Percentiles rank a stretch among this genome's conserved stretches.
Conservation (phyloP, 2,888 invertebrate species). For the Gisinianus flammeolus region DNA sequence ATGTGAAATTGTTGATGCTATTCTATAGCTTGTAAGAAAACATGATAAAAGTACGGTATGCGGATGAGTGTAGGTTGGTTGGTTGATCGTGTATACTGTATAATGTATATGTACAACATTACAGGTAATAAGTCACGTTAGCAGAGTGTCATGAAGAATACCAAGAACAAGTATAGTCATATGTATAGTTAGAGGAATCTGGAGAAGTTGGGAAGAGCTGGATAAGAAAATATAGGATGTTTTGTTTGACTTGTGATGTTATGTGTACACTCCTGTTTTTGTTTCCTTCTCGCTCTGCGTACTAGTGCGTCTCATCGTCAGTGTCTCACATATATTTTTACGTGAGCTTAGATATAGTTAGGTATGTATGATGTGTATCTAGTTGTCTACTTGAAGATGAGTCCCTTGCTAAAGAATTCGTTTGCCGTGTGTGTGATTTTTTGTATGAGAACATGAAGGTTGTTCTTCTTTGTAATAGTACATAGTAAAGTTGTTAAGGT, state of each 20-base stretch:
- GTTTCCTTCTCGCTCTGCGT: not conserved
- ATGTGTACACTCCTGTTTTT: not conserved
- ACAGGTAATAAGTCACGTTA: not conserved
- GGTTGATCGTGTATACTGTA: not conserved
- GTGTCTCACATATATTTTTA: not conserved
- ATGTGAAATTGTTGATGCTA: not conserved
- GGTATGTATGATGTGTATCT: not conserved
- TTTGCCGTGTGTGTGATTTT: not conserved
- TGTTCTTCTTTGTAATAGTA: constrained; percentile 2
- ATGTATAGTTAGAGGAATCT: too few relatives aligned
- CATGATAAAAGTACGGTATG: not conserved
- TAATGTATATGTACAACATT: not conserved
- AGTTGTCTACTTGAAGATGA: not conserved
- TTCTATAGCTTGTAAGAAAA: not conserved
- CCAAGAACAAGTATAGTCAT: not conserved
- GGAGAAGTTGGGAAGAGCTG: not conserved
- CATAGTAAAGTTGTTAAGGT: not conserved
- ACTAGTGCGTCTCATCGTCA: too few relatives aligned
- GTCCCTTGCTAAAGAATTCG: not conserved
- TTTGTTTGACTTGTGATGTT: not conserved
- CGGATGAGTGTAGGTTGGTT: not conserved
- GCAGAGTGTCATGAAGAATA: not conserved
- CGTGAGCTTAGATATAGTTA: not conserved
- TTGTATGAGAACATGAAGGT: not conserved
- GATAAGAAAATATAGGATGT: not conserved